Conservation (phyloP, 1,140 invertebrate genomes). For the Drosophila arawakana region DNA sequence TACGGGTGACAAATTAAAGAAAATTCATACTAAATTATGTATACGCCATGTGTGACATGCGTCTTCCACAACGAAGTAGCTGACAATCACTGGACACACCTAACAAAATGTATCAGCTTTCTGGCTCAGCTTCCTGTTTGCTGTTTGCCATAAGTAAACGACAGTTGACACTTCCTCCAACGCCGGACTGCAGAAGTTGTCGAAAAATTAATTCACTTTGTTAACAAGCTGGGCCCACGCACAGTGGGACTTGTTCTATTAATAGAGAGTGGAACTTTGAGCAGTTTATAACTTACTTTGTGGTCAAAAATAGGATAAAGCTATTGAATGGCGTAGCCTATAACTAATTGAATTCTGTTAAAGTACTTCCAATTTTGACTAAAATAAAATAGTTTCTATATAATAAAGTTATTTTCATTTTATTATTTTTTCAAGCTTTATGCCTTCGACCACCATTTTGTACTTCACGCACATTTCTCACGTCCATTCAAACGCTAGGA, state of each 20-base stretch:
- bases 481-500: neutral
- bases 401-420: too few species aligned
- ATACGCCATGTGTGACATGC: slow-evolving; percentile 31
- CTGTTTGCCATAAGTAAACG: slow-evolving; percentile 14
- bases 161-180: slow-evolving; percentile 25
- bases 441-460: neutral
- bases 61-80: neutral
- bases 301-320: too few species aligned
- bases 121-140: slow-evolving; percentile 17
- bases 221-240: slow-evolving; percentile 6
- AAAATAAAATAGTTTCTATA: too few species aligned
- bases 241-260: neutral
- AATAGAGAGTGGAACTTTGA: neutral
- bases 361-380: too few species aligned
- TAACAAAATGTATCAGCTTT: slow-evolving; percentile 11
- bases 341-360: too few species aligned
- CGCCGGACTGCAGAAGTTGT: neutral
- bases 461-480: neutral
- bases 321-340: too few species aligned
- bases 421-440: too few species aligned
- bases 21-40: slow-evolving; percentile 33
- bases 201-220: slow-evolving; percentile 37
- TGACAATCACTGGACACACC: slow-evolving; percentile 22
- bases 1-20: neutral
- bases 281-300: too few species aligned